A percentile compares a stretch with the other conserved stretches of the same genome.
These are phyloP conservation scores for Umimayanthus chanpuru DNA, from an alignment of 92 coral and sea anemone genomes.

Conservation along the genomic window DNA sequence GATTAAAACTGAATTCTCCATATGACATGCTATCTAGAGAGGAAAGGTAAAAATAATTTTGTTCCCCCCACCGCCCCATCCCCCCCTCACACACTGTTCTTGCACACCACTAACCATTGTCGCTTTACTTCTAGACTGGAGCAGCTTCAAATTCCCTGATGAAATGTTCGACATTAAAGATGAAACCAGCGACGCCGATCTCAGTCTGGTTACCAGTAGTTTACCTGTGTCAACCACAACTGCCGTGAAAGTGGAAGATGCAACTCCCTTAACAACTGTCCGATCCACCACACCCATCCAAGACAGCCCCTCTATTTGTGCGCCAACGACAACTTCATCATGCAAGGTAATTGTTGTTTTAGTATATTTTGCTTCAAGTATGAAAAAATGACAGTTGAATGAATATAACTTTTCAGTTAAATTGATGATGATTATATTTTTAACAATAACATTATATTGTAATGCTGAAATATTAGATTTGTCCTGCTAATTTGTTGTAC, in stretches of 20 bases:
- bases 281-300: slow-evolving; percentile 8
- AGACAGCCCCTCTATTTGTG: slow-evolving; percentile 9
- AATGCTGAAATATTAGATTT: too few relatives aligned
- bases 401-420: too few relatives aligned
- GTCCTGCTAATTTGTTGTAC: too few relatives aligned
- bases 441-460: too few relatives aligned
- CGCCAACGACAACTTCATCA: slow-evolving; percentile 42
- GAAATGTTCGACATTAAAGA: slow-evolving; percentile 3
- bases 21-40: too few relatives aligned
- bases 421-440: too few relatives aligned
- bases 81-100: too few relatives aligned
- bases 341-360: slow-evolving; percentile 25
- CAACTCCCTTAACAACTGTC: not conserved
- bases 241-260: slow-evolving; percentile 1
- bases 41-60: too few relatives aligned
- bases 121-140: slow-evolving; percentile 45
- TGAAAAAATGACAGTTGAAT: not conserved
- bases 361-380: too few relatives aligned
- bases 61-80: too few relatives aligned
- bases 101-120: too few relatives aligned
- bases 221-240: slow-evolving; percentile 22
- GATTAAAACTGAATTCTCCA: too few relatives aligned
- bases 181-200: slow-evolving; percentile 38
- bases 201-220: slow-evolving; percentile 35
- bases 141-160: slow-evolving; percentile 57